Base-by-base conservation (phyloP, 2,797 vertebrate genomes). In the Hippocampus kuda region DNA sequence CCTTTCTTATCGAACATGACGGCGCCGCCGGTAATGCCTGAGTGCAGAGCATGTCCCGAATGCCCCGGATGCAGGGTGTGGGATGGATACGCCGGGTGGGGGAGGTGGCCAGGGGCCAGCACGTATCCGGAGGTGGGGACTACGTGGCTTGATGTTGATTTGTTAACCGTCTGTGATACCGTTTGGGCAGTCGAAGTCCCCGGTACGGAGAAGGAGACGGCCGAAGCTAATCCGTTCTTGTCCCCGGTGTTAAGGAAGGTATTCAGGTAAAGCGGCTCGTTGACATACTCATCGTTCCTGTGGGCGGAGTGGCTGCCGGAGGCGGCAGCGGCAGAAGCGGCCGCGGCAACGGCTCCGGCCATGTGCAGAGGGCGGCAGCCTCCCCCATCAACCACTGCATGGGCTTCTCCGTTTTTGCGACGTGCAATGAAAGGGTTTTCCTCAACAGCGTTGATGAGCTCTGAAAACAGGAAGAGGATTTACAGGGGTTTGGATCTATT, bases 241-340 rank as follows among this genome's bases (percentile, higher is more conserved):
- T 91, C 91, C 54, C 92, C 96, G 30, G 94, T 79, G 75, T 88
- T 95, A 68, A 94, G 91, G 68, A 98, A 96, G 65, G 95, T 93
- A 88, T 98, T 98, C 89, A 98, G 94, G 90, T 99, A 99, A 82
- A 98, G 87, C 0, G 95, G 95, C 91, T 98, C 96, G 0, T 97
- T 98, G 74, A 96, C 88, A 0, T 97, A 97, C 80, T 96, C 95
- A 4, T 98, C 96, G 71, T 96, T 94, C 0, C 88, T 85, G 72
- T 92, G 92, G 79, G 88, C 72, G 6, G 91, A 81, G 41, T 93
- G 92, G 65, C 87, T 92, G 0, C 86, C 93, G n/a, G 91, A 75
- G 71, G 88, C 84, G 34, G 78, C 81, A 4, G 81, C 49, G 30
- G 82, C 86, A 57, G 77, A 83, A 22, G 69, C 89, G 18, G 38